Conservation (phyloP, 2,797 vertebrate genomes). For the Aldrovandia affinis region DNA sequence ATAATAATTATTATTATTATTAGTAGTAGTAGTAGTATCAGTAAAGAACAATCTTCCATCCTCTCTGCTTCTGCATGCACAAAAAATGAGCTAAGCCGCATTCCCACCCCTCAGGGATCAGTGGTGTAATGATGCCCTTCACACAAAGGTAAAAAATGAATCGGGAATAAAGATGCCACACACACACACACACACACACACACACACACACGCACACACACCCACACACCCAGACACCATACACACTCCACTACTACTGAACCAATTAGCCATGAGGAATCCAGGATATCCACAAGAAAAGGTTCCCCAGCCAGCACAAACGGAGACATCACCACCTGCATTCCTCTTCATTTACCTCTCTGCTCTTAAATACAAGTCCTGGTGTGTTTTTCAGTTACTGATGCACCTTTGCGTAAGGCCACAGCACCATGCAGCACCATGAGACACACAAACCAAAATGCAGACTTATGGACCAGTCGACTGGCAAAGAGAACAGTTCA, state of each 20-base stretch:
- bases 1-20: too few species aligned
- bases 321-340: neutral
- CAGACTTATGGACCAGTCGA: neutral
- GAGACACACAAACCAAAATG: neutral
- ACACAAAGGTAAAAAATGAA: neutral
- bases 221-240: too few species aligned
- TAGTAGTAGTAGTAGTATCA: too few species aligned
- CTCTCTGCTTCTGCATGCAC: too few species aligned
- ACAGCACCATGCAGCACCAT: conserved; percentile 5
- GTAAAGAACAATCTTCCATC: too few species aligned
- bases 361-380: neutral
- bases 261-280: neutral
- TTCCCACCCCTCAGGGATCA: neutral
- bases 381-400: neutral
- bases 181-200: too few species aligned
- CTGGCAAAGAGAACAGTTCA: neutral
- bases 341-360: neutral
- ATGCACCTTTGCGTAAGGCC: neutral
- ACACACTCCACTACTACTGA: neutral
- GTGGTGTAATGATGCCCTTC: neutral
- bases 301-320: neutral
- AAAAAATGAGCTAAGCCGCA: neutral
- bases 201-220: too few species aligned
- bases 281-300: neutral
- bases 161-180: neutral